phyloP scores from a whole-genome alignment of 1,140 invertebrate genomes.

The Mesaphorura yosii region DNA sequence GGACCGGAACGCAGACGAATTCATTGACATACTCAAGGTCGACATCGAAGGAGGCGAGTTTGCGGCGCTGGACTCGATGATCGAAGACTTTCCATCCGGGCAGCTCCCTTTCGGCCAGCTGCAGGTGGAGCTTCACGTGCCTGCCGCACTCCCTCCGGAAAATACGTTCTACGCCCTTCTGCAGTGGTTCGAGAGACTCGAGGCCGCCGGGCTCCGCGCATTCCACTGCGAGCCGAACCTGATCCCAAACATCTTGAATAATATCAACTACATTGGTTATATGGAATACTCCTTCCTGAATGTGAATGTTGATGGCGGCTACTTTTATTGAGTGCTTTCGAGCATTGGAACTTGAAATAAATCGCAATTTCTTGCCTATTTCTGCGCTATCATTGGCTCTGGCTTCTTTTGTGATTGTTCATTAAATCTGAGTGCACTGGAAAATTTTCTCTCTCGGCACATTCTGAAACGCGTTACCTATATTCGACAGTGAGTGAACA shows the following conservation, averaged over 20 bases:
- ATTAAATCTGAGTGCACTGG: too few species aligned
- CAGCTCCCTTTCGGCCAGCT: constrained; percentile 11
- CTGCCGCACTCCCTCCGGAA: neutral
- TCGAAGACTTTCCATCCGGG: neutral
- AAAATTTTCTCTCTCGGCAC: too few species aligned
- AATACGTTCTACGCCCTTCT: neutral
- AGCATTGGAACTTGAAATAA: too few species aligned
- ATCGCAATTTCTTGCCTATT: too few species aligned
- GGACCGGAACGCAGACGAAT: constrained; percentile 3
- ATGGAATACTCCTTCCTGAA: neutral
- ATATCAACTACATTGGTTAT: neutral
- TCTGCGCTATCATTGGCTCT: too few species aligned
- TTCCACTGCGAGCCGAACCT: neutral
- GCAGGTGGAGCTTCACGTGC: constrained; percentile 6
- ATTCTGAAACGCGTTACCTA: too few species aligned
- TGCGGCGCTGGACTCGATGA: neutral
- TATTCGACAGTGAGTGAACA: too few species aligned
- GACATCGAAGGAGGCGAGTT: constrained; percentile 12
- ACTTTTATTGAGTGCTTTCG: too few species aligned
- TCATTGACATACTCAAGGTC: constrained; percentile 18
- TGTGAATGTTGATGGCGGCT: neutral
- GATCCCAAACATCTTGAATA: neutral
- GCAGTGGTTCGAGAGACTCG: neutral
- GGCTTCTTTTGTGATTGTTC: too few species aligned
- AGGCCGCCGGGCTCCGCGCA: neutral